These are phyloP conservation scores for Drosophila prostipennis DNA, from an alignment of 2,888 invertebrate species.

Conservation along the genomic window DNA sequence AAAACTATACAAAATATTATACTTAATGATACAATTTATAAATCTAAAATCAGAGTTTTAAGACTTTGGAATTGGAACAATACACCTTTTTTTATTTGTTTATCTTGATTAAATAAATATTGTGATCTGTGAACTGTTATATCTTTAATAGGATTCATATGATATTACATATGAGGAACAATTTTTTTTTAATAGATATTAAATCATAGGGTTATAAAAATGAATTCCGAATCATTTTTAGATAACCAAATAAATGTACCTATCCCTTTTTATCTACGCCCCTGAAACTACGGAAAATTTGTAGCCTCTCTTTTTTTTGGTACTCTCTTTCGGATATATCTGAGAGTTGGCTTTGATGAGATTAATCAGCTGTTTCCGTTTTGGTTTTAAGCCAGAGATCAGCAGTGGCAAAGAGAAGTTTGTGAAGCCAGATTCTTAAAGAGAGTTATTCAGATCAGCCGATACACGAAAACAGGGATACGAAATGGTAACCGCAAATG, in stretches of 20 bases:
- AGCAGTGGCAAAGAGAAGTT: neutral
- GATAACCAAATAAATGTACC: neutral
- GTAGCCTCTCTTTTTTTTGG: neutral
- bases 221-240: neutral
- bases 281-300: neutral
- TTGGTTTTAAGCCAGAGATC: conserved; percentile 21
- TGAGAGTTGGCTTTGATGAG: conserved; percentile 18
- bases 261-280: neutral
- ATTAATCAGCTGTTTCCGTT: conserved; percentile 40
- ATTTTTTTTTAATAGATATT: too few relatives aligned
- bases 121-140: too few relatives aligned
- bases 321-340: conserved; percentile 1
- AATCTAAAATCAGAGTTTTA: too few relatives aligned
- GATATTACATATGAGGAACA: too few relatives aligned
- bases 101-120: too few relatives aligned
- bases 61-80: too few relatives aligned
- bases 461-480: too few relatives aligned
- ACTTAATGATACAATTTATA: too few relatives aligned
- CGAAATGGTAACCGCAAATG: neutral
- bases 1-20: too few relatives aligned
- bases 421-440: neutral
- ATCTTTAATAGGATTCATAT: too few relatives aligned
- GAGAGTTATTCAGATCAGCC: neutral
- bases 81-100: too few relatives aligned
- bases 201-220: neutral